phyloP scores from a whole-genome alignment of 2,888 invertebrate species.

The Stramonita haemastoma region DNA sequence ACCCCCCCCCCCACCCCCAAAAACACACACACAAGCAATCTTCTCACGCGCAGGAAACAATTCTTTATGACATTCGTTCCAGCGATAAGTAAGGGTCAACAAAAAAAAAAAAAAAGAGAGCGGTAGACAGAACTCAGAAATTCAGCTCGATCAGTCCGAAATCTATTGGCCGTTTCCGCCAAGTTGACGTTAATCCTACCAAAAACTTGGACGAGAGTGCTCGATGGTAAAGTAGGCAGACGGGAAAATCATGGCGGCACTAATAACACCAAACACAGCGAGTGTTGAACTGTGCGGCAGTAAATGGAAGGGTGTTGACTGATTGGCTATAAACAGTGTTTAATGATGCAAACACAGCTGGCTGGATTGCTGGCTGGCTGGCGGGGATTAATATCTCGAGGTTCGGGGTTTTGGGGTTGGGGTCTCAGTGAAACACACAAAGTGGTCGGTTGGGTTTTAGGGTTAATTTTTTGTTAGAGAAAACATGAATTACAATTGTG shows the following conservation, averaged over 20 bases:
- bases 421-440: background rate
- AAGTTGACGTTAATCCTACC: background rate
- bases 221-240: background rate
- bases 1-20: background rate
- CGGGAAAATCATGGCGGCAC: background rate
- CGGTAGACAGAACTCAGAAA: background rate
- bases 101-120: background rate
- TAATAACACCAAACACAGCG: background rate
- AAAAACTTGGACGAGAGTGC: background rate
- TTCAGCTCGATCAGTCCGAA: background rate
- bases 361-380: background rate
- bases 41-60: background rate
- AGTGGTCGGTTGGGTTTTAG: background rate
- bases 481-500: too few species aligned
- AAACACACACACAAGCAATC: background rate
- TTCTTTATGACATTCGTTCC: background rate
- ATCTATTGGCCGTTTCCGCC: background rate
- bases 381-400: background rate
- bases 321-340: conserved; percentile 12
- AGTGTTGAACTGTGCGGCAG: background rate
- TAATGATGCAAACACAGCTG: conserved; percentile 14
- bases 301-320: background rate
- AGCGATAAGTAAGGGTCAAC: background rate
- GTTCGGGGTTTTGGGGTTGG: background rate
- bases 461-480: too few species aligned